Percentiles rank a stretch among this genome's conserved stretches.
Evolutionary conservation across 2,797 vertebrate genomes (phyloP).

Genomic region (Rhadinocentrus ornatus): DNA sequence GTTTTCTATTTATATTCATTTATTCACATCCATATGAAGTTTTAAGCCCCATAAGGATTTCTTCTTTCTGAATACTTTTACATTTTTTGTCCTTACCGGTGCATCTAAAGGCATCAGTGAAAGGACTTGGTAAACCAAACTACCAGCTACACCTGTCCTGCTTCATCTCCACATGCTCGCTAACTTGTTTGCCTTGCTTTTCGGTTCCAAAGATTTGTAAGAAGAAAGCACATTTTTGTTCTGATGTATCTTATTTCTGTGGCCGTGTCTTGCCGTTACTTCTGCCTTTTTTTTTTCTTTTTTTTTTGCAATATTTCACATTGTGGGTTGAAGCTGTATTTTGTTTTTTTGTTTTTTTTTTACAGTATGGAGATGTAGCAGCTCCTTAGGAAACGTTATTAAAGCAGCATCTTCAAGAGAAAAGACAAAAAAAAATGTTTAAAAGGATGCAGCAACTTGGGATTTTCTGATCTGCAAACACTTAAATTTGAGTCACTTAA

Average conservation of each 20-base stretch:
- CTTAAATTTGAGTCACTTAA: constrained; percentile 29
- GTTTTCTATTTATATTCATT: constrained; percentile 45
- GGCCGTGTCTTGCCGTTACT: background rate
- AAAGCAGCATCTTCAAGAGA: constrained; percentile 14
- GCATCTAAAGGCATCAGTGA: constrained; percentile 36
- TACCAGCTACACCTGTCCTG: constrained; percentile 34
- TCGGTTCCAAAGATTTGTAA: constrained; percentile 82
- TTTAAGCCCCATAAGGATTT: constrained; percentile 43
- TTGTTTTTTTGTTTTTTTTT: constrained; percentile 21
- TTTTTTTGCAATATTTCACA: constrained; percentile 22
- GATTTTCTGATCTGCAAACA: constrained; percentile 26
- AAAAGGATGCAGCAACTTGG: constrained; percentile 8
- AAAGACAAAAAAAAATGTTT: constrained; percentile 7
- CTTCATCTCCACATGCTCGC: constrained; percentile 64
- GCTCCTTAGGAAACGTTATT: constrained; percentile 45
- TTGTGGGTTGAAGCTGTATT: constrained; percentile 42
- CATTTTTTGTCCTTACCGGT: constrained; percentile 30
- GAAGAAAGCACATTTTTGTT: constrained; percentile 76
- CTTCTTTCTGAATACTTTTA: constrained; percentile 43
- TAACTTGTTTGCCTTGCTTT: constrained; percentile 59
- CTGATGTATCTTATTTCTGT: constrained; percentile 66
- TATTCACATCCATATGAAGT: constrained; percentile 37
- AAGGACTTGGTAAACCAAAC: constrained; percentile 2
- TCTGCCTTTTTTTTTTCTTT: constrained; percentile 42
- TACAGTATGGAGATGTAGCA: constrained; percentile 39